Evolutionary conservation across 2,888 invertebrate species (phyloP).

Genomic region (Leptopilina syphax): DNA sequence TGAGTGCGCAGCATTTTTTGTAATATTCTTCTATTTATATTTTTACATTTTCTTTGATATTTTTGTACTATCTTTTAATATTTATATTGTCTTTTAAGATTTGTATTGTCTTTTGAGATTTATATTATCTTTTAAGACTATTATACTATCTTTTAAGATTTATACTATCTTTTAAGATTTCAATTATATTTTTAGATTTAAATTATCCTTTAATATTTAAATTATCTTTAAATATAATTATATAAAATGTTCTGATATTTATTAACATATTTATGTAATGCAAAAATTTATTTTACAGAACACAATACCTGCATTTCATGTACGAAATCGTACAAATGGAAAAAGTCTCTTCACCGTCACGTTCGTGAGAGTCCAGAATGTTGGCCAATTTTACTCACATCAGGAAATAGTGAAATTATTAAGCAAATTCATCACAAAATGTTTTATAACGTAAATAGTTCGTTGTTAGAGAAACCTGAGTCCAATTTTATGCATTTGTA

Average conservation of each 20-base stretch:
- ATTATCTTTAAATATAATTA: neutral
- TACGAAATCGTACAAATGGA: constrained; percentile 75
- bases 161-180: too few relatives aligned
- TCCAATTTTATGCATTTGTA: too few relatives aligned
- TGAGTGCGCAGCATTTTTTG: too few relatives aligned
- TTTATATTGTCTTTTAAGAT: too few relatives aligned
- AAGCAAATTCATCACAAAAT: constrained; percentile 72
- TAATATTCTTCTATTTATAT: too few relatives aligned
- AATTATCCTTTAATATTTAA: neutral
- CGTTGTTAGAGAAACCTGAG: constrained; percentile 43
- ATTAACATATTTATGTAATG: neutral
- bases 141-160: too few relatives aligned
- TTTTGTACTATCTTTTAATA: too few relatives aligned
- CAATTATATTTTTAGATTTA: too few relatives aligned
- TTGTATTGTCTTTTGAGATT: too few relatives aligned
- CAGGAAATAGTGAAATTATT: constrained; percentile 71
- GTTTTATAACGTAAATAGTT: constrained; percentile 64
- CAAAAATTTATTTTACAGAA: constrained; percentile 21
- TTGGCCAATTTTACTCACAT: constrained; percentile 71
- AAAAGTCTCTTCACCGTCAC: constrained; percentile 74
- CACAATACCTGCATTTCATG: constrained; percentile 69
- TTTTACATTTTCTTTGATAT: too few relatives aligned
- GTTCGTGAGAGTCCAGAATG: constrained; percentile 72
- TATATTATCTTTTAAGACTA: too few relatives aligned
- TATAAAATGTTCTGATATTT: too few relatives aligned